Conservation (phyloP, 2,113 vertebrate genomes). For the Nothoprocta pentlandii region DNA sequence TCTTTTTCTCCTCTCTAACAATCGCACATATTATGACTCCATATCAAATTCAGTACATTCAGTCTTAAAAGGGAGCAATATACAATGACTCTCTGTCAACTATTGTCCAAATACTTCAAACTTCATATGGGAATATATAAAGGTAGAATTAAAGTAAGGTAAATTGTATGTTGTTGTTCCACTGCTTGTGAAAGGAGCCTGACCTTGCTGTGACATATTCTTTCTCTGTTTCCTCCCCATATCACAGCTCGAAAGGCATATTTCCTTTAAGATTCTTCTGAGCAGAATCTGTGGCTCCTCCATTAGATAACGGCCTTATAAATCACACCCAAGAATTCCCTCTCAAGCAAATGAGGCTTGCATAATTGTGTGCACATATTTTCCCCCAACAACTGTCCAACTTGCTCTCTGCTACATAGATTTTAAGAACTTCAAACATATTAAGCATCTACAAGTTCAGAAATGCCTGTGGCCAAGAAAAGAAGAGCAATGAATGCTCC, state of each 20-base stretch:
- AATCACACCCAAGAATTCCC: constrained; percentile 27
- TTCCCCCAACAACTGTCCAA: not conserved
- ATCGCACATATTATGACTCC: not conserved
- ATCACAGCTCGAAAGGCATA: not conserved
- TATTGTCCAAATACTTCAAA: not conserved
- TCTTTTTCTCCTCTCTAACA: not conserved
- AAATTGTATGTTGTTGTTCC: not conserved
- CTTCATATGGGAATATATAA: not conserved
- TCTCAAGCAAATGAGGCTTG: not conserved
- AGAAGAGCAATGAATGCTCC: not conserved
- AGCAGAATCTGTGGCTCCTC: not conserved
- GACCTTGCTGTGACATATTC: not conserved
- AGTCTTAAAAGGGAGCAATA: not conserved
- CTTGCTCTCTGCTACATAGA: constrained; percentile 6
- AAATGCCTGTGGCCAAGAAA: not conserved
- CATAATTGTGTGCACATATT: not conserved
- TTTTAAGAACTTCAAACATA: constrained; percentile 14
- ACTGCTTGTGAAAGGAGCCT: not conserved
- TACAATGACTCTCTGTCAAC: accelerated
- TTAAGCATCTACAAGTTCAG: not conserved
- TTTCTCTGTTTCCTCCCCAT: not conserved
- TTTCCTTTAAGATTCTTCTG: not conserved
- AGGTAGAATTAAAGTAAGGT: not conserved
- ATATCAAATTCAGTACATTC: not conserved
- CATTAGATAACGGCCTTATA: not conserved